Percentiles rank a stretch among this genome's conserved stretches.
These are phyloP conservation scores for Anguilla rostrata DNA, from an alignment of 2,113 vertebrate species.

Conservation along the genomic window DNA sequence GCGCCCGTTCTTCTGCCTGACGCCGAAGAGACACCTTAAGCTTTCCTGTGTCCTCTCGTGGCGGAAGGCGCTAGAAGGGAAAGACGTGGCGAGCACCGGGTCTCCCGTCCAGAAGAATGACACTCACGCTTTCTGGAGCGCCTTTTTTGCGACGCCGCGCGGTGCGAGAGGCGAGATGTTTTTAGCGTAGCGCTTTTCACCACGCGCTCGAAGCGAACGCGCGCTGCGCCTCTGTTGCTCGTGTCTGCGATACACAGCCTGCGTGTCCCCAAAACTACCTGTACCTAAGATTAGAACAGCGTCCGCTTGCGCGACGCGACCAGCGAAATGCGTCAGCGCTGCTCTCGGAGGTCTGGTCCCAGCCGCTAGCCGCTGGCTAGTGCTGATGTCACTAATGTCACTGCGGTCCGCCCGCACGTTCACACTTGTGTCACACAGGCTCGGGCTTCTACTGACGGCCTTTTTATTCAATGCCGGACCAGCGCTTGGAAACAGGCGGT, in stretches of 20 bases:
- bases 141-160: too few species aligned
- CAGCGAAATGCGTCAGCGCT: not conserved
- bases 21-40: not conserved
- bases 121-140: not conserved
- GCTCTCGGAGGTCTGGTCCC: not conserved
- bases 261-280: not conserved
- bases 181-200: not conserved
- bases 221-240: not conserved
- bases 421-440: not conserved
- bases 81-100: not conserved
- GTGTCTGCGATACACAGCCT: not conserved
- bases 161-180: too few species aligned
- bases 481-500: slow-evolving; percentile 20
- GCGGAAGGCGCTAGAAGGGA: not conserved
- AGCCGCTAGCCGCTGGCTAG: not conserved
- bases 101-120: not conserved
- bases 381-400: slow-evolving; percentile 29
- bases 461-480: slow-evolving; percentile 28
- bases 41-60: not conserved
- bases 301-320: not conserved
- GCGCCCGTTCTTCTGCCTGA: not conserved
- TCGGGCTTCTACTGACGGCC: slow-evolving; percentile 2
- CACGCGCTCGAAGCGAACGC: not conserved
- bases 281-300: not conserved
- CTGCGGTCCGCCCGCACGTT: not conserved